These are phyloP conservation scores for Archocentrus centrarchus DNA, from an alignment of 2,113 vertebrate genomes.

Conservation along the genomic window DNA sequence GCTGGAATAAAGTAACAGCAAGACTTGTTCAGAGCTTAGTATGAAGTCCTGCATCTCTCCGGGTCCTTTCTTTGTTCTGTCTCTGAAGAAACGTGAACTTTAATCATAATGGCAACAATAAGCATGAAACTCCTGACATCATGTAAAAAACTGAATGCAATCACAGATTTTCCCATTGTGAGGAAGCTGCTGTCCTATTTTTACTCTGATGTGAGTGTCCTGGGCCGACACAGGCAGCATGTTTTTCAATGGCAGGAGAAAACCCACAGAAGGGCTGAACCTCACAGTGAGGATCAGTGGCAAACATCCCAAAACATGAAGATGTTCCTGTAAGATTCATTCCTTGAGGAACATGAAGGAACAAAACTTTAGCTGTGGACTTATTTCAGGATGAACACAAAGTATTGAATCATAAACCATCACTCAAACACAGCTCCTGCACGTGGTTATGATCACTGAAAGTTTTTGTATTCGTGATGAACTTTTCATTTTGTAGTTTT, in stretches of 20 bases:
- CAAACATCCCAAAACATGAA: not conserved
- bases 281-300: not conserved
- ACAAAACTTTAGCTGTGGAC: not conserved
- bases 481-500: not conserved
- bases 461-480: not conserved
- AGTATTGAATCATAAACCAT: not conserved
- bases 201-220: not conserved
- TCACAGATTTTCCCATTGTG: no score
- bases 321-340: not conserved
- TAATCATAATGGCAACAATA: no score
- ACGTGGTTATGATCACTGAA: not conserved
- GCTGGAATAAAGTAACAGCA: no score
- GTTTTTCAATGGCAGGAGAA: no score
- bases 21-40: no score
- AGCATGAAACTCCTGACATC: no score
- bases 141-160: no score
- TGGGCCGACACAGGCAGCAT: no score
- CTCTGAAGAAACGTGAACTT: no score
- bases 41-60: no score
- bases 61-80: no score
- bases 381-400: not conserved
- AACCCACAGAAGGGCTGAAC: no score
- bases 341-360: not conserved
- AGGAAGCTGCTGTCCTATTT: not conserved
- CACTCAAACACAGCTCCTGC: not conserved